These are phyloP conservation scores for Muschampia plurimacula DNA, from an alignment of 2,888 invertebrate species.

Conservation along the genomic window DNA sequence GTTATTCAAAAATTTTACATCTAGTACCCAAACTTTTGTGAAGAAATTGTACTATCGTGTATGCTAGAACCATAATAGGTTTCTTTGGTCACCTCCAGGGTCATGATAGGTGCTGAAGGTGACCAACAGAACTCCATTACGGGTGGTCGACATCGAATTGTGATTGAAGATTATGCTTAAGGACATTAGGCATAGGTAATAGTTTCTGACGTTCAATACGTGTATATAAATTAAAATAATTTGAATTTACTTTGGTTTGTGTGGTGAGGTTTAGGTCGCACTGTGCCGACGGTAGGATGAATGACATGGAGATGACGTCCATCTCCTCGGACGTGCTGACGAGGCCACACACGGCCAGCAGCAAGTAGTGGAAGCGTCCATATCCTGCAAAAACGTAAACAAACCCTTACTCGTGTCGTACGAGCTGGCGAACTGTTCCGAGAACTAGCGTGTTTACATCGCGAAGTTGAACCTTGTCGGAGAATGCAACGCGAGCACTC, in stretches of 20 bases:
- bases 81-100: no score
- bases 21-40: no score
- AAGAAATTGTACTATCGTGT: no score
- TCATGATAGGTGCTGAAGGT: no score
- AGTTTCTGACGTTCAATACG: no score
- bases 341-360: conserved; percentile 96
- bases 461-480: conserved; percentile 44
- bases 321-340: conserved; percentile 98
- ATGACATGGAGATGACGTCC: conserved; percentile 98
- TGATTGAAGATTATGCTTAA: no score
- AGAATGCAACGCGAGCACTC: conserved; percentile 64
- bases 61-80: no score
- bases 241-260: conserved; percentile 89
- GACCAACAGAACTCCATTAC: no score
- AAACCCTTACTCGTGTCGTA: conserved; percentile 37
- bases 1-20: no score
- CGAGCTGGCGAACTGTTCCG: conserved; percentile 10
- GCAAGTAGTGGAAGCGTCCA: conserved; percentile 95
- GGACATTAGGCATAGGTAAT: no score
- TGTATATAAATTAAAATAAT: no score
- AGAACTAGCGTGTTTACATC: conserved; percentile 55
- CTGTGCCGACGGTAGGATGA: conserved; percentile 96
- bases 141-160: no score
- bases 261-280: conserved; percentile 96
- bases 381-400: conserved; percentile 84